Conservation (phyloP, 53 echinoderm and acorn worm species). For the Luidia sarsii region DNA sequence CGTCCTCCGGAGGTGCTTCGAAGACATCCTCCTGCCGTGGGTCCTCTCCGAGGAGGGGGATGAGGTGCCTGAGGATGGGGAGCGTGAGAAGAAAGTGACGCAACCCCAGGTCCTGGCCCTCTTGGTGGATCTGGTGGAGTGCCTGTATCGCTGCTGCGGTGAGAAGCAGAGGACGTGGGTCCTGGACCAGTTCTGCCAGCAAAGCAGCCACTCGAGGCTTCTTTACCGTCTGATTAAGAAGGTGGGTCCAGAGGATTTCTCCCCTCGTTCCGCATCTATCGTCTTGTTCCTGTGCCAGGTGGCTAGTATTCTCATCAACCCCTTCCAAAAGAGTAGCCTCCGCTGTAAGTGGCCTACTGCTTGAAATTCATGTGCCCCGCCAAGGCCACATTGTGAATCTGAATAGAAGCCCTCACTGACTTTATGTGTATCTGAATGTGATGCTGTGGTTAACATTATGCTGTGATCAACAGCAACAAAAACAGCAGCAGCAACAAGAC, state of each 20-base stretch:
- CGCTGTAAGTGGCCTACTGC: too few relatives aligned
- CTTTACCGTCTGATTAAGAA: conserved; percentile 52
- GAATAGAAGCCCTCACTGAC: too few relatives aligned
- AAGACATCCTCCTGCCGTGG: conserved; percentile 71
- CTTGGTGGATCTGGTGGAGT: conserved; percentile 43
- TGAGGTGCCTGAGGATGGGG: neutral
- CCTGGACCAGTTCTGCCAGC: conserved; percentile 57
- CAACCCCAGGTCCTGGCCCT: neutral
- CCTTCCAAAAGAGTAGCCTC: too few relatives aligned
- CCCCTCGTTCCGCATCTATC: conserved; percentile 20
- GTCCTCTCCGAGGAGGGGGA: conserved; percentile 21
- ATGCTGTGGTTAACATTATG: too few relatives aligned
- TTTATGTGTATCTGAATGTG: too few relatives aligned
- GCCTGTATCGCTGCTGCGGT: conserved; percentile 8
- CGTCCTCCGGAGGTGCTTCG: conserved; percentile 52
- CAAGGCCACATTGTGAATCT: too few relatives aligned
- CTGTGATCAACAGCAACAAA: too few relatives aligned
- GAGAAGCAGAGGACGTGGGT: conserved; percentile 13
- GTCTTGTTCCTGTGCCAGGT: too few relatives aligned
- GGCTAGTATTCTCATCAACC: too few relatives aligned
- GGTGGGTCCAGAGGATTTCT: conserved; percentile 25
- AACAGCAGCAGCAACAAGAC: too few relatives aligned
- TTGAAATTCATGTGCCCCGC: too few relatives aligned
- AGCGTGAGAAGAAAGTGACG: too few relatives aligned
- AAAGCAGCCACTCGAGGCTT: conserved; percentile 14